Conservation (phyloP, 2,113 vertebrate genomes). For the Austrofundulus limnaeus region DNA sequence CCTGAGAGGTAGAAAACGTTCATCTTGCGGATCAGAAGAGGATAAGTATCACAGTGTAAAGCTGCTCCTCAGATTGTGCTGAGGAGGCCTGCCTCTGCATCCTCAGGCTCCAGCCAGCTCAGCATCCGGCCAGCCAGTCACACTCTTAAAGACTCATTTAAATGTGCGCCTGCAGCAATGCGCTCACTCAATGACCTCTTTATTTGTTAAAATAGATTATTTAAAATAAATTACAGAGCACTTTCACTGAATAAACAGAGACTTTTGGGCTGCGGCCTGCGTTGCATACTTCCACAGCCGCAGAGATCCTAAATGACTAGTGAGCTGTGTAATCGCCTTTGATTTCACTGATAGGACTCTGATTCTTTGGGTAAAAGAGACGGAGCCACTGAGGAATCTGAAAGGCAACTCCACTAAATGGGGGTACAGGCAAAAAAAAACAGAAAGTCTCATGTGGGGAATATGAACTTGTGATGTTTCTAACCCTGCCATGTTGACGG, state of each 20-base stretch:
- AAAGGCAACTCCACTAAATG: constrained; percentile 79
- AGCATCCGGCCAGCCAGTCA: constrained; percentile 83
- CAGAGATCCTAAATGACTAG: constrained; percentile 93
- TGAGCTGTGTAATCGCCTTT: constrained; percentile 87
- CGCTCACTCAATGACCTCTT: constrained; percentile 94
- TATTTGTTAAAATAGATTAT: constrained; percentile 99
- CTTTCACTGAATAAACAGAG: constrained; percentile 99
- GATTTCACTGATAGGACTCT: constrained; percentile 87
- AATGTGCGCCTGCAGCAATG: constrained; percentile 88
- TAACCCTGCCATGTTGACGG: constrained; percentile 77
- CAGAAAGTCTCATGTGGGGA: constrained; percentile 79
- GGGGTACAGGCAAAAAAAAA: constrained; percentile 59
- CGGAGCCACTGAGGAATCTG: constrained; percentile 79
- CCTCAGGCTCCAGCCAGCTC: constrained; percentile 66
- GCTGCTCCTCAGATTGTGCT: constrained; percentile 66
- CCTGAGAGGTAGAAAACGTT: no score
- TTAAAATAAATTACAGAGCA: constrained; percentile 99
- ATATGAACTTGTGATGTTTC: constrained; percentile 87
- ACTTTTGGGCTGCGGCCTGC: constrained; percentile 90
- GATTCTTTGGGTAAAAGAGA: constrained; percentile 82
- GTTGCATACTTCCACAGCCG: constrained; percentile 88
- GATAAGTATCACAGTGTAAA: constrained; percentile 67
- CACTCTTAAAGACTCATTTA: constrained; percentile 89
- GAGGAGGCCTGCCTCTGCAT: constrained; percentile 72
- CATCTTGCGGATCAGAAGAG: constrained; percentile 45